These are phyloP conservation scores for Takifugu ocellatus DNA, from an alignment of 2,797 vertebrate species.

Conservation along the genomic window DNA sequence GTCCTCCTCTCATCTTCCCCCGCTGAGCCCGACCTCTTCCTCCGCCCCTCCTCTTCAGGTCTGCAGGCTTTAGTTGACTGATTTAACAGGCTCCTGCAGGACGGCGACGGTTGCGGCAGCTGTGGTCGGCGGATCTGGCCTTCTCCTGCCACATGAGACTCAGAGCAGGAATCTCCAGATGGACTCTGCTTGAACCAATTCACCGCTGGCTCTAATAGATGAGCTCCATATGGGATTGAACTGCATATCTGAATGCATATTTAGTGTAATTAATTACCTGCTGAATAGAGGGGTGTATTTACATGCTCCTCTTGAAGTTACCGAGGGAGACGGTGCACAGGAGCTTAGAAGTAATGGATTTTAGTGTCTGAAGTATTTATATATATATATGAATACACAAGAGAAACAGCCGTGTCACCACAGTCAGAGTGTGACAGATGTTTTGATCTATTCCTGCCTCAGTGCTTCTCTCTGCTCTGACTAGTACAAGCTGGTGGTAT, in stretches of 20 bases:
- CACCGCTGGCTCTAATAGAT: slow-evolving; percentile 55
- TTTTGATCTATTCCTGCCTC: slow-evolving; percentile 49
- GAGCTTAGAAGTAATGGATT: background rate
- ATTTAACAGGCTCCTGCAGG: slow-evolving; percentile 67
- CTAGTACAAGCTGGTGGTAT: slow-evolving; percentile 54
- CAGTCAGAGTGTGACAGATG: slow-evolving; percentile 37
- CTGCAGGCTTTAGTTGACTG: slow-evolving; percentile 57
- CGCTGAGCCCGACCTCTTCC: slow-evolving; percentile 51
- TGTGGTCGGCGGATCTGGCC: slow-evolving; percentile 56
- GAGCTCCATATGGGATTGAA: slow-evolving; percentile 56
- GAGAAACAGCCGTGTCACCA: slow-evolving; percentile 41
- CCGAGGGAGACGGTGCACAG: background rate
- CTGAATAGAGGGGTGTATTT: slow-evolving; percentile 47
- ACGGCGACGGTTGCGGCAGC: slow-evolving; percentile 62
- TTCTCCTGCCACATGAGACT: slow-evolving; percentile 59
- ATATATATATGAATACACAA: slow-evolving; percentile 16
- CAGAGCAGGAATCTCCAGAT: slow-evolving; percentile 70
- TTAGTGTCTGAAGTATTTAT: background rate
- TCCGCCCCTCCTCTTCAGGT: slow-evolving; percentile 57
- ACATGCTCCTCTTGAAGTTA: slow-evolving; percentile 15
- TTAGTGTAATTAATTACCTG: slow-evolving; percentile 62
- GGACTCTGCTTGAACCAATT: slow-evolving; percentile 69
- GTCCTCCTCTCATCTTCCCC: slow-evolving; percentile 58
- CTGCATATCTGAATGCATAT: slow-evolving; percentile 65
- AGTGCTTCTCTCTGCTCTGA: slow-evolving; percentile 33